Evolutionary conservation across 2,797 vertebrate genomes (phyloP).

Genomic region (Trematomus bernacchii): DNA sequence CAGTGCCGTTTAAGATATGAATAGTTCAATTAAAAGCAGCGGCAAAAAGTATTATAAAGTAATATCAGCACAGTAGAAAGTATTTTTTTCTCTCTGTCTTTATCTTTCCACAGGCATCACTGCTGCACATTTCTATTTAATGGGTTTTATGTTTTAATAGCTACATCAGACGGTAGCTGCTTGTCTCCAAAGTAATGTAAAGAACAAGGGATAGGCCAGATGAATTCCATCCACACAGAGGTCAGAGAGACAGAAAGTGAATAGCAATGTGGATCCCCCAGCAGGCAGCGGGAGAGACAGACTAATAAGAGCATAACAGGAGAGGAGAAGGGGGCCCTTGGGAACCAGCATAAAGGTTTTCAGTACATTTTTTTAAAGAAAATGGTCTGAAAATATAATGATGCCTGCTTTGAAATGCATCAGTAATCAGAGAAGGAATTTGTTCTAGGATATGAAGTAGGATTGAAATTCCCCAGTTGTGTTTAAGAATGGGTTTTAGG

Average conservation of each 20-base stretch:
- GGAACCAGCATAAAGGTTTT: constrained; percentile 92
- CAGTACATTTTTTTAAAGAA: constrained; percentile 93
- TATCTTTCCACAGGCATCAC: constrained; percentile 57
- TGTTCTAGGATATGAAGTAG: constrained; percentile 81
- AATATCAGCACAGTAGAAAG: constrained; percentile 25
- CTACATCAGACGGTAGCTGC: constrained; percentile 71
- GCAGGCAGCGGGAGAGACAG: constrained; percentile 91
- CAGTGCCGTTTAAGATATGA: no score
- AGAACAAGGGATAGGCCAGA: constrained; percentile 84
- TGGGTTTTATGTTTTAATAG: constrained; percentile 85
- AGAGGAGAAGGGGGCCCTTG: constrained; percentile 89
- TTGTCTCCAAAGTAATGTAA: constrained; percentile 78
- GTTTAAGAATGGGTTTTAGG: constrained; percentile 65
- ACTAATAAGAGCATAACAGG: constrained; percentile 96
- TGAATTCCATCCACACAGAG: constrained; percentile 93
- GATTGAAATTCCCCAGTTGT: constrained; percentile 79
- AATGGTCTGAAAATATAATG: constrained; percentile 94
- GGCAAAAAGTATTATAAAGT: not conserved
- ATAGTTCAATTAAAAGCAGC: no score
- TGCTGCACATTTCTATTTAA: constrained; percentile 79
- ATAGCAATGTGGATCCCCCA: constrained; percentile 93
- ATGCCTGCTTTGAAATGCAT: constrained; percentile 91
- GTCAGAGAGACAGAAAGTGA: constrained; percentile 94
- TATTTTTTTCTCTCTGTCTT: constrained; percentile 37
- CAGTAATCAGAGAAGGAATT: constrained; percentile 91